Base-by-base conservation (phyloP, 2,797 vertebrate genomes). In the Esox masquinongy region DNA sequence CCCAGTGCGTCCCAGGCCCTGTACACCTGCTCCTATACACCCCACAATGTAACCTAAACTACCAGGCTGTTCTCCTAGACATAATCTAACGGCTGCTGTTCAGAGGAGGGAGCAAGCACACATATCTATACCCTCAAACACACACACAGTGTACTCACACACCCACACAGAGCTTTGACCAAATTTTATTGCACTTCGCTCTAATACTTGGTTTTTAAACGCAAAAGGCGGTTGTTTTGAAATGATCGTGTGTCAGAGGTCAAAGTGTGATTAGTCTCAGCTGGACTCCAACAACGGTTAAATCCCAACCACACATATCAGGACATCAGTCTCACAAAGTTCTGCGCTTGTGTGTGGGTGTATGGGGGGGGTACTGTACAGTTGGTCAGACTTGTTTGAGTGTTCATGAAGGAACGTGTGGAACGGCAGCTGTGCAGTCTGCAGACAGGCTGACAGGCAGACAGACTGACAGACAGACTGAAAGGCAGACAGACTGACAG, bases 21-120 rank as follows among this genome's bases (percentile, higher is more conserved):
- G 78, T 82, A 80, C 86, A 89, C 85, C 88, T 88, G 84, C 78
- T 87, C 70, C 66, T 68, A 75, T n/a, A 68, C 66, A 31, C 85
- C 22, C 80, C 75, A 80, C 7, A 17, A 12, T 16, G 92, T 94
- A 94, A 94, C 85, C 81, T 86, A 92, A 93, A 87, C 92, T 88
- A 77, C 82, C 80, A 77, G 84, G 78, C 84, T 84, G 84, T 82
- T 83, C 74, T 34, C 19, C 74, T 80, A 70, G 74, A 47, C 56
- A 67, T 7, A 87, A 87, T 84, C 79, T 74, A 70, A 87, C 89
- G 86, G 75, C 91, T 90, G 90, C 83, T 84, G 83, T 78, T 87
- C 79, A 84, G 68, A 80, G 24, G 36, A 8, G 43, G 43, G 70
- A 24, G 70, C 15, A 4, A 15, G 66, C 61, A 68, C 74, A 73